Conservation (phyloP, 2,797 vertebrate genomes). For the Nyctalus aviator region DNA sequence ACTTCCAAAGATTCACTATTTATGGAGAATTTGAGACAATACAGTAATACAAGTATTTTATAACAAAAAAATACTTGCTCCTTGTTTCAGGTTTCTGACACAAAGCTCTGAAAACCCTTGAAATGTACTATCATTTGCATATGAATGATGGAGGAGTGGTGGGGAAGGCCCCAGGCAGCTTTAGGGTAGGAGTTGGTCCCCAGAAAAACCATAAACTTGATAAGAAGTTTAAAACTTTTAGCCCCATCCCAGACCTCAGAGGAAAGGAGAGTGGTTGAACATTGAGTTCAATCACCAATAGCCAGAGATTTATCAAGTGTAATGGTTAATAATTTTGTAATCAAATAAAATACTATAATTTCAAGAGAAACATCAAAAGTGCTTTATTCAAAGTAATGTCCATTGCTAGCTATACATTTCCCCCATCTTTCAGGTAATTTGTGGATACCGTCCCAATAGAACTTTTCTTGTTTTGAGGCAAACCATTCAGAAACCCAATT, state of each 20-base stretch:
- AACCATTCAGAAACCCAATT: too few species aligned
- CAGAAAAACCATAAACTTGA: background rate
- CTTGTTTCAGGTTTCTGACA: background rate
- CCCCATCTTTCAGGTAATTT: too few species aligned
- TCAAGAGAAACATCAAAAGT: too few species aligned
- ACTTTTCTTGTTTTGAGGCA: too few species aligned
- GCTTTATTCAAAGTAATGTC: too few species aligned
- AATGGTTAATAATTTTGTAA: too few species aligned
- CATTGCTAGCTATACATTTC: too few species aligned
- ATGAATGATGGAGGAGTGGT: background rate
- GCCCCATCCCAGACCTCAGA: background rate
- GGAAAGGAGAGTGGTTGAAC: background rate
- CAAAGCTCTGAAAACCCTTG: slow-evolving; percentile 18
- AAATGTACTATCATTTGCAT: slow-evolving; percentile 2
- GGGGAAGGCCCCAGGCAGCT: background rate
- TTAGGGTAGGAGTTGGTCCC: background rate
- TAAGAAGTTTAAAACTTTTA: background rate
- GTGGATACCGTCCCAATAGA: too few species aligned
- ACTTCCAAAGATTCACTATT: slow-evolving; percentile 29
- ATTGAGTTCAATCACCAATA: background rate
- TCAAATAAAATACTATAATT: too few species aligned
- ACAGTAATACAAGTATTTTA: background rate
- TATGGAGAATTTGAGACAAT: slow-evolving; percentile 33
- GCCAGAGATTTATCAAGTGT: background rate
- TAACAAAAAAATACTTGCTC: slow-evolving; percentile 44